Percentiles rank a stretch among this genome's conserved stretches.
These are phyloP conservation scores for Drosophila burlai DNA, from an alignment of 1,140 invertebrate species.

Conservation along the genomic window DNA sequence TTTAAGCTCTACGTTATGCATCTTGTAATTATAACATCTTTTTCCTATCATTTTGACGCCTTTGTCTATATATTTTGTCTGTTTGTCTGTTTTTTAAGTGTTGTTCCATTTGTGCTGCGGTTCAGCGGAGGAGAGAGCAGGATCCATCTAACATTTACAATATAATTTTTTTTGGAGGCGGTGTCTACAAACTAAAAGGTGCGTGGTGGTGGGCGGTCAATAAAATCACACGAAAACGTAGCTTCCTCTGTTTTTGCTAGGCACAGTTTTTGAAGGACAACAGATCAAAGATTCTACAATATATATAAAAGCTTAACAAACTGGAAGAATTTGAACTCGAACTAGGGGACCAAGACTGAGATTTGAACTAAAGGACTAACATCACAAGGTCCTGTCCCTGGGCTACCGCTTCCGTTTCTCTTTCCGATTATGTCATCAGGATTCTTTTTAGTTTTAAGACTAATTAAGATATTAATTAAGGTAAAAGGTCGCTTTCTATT, in stretches of 20 bases:
- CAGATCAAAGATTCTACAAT: not conserved
- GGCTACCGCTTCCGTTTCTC: not conserved
- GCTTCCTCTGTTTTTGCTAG: slow-evolving; percentile 27
- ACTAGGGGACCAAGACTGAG: slow-evolving; percentile 28
- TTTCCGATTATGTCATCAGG: not conserved
- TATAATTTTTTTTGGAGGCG: not conserved
- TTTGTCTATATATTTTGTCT: slow-evolving; percentile 11
- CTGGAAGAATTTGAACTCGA: slow-evolving; percentile 26
- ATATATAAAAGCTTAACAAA: slow-evolving; percentile 19
- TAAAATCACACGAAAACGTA: slow-evolving; percentile 21
- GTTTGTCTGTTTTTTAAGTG: slow-evolving; percentile 1
- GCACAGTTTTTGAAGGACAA: slow-evolving; percentile 17
- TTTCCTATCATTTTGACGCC: not conserved
- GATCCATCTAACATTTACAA: slow-evolving; percentile 27
- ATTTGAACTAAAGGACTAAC: slow-evolving; percentile 27
- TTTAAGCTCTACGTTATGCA: not conserved
- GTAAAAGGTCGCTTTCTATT: not conserved
- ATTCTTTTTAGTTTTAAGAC: not conserved
- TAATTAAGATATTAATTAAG: slow-evolving; percentile 4
- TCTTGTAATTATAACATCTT: not conserved
- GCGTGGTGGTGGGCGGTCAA: slow-evolving; percentile 1
- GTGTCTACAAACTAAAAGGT: slow-evolving; percentile 19
- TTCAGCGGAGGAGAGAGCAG: slow-evolving; percentile 25
- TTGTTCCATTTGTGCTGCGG: slow-evolving; percentile 29
- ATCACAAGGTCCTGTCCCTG: slow-evolving; percentile 8